phyloP scores from a whole-genome alignment of 2,888 invertebrate genomes.

The Mythimna lalbum region DNA sequence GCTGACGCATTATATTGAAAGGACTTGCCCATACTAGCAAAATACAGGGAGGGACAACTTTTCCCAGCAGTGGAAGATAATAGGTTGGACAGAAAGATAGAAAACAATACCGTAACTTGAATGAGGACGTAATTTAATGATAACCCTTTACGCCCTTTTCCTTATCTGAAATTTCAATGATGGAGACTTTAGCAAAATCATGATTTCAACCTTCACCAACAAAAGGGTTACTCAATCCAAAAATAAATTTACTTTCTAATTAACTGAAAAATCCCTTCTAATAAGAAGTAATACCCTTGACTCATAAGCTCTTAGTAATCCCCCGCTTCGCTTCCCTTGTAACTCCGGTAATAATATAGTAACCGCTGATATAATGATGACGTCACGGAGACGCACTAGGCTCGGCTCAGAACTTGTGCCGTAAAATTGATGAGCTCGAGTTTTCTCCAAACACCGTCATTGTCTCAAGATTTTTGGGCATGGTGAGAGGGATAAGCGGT shows the following conservation, averaged over 20 bases:
- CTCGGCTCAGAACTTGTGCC: slow-evolving; percentile 55
- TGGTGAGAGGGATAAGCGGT: background rate
- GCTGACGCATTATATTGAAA: too few species aligned
- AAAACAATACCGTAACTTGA: too few species aligned
- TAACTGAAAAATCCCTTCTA: slow-evolving; percentile 28
- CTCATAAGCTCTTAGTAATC: slow-evolving; percentile 43
- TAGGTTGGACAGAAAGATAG: too few species aligned
- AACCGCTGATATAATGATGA: slow-evolving; percentile 56
- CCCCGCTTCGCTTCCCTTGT: slow-evolving; percentile 15
- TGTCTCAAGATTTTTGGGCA: slow-evolving; percentile 50
- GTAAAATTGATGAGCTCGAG: slow-evolving; percentile 66
- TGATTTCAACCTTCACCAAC: background rate
- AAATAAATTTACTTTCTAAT: slow-evolving; percentile 8
- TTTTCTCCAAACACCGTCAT: slow-evolving; percentile 62
- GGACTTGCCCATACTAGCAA: too few species aligned
- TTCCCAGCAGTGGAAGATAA: too few species aligned
- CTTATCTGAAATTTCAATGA: background rate
- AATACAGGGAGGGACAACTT: too few species aligned
- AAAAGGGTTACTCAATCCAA: background rate
- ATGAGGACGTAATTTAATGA: background rate
- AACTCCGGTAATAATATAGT: slow-evolving; percentile 53
- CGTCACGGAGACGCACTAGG: slow-evolving; percentile 48
- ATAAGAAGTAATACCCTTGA: slow-evolving; percentile 14
- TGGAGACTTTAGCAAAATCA: background rate
- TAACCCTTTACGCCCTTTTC: background rate